Conservation (phyloP, 1,140 invertebrate species). For the Euwallacea similis region DNA sequence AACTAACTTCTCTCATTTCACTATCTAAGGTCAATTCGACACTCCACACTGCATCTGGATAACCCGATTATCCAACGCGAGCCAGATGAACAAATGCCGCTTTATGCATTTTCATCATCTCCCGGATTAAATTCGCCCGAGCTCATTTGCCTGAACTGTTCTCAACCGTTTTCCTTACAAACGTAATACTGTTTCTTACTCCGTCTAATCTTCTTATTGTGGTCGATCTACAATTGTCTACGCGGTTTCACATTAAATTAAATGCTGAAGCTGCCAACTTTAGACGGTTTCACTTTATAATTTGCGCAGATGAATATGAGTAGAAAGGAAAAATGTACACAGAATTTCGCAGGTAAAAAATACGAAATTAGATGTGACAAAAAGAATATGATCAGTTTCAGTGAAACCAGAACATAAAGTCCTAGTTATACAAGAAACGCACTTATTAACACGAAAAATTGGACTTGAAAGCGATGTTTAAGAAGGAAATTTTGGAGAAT, state of each 20-base stretch:
- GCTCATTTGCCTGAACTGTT: conserved; percentile 24
- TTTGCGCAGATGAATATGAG: too few relatives aligned
- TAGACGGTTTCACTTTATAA: too few relatives aligned
- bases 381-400: too few relatives aligned
- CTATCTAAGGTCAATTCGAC: background rate
- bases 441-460: too few relatives aligned
- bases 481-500: too few relatives aligned
- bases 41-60: background rate
- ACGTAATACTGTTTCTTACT: conserved; percentile 25
- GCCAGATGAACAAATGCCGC: conserved; percentile 23
- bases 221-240: conserved; percentile 17
- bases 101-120: conserved; percentile 29
- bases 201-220: conserved; percentile 17
- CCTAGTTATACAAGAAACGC: too few relatives aligned
- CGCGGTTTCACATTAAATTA: conserved; percentile 17
- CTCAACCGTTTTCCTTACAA: conserved; percentile 17
- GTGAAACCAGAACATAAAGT: too few relatives aligned
- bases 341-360: too few relatives aligned
- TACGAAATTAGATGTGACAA: too few relatives aligned
- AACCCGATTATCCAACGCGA: conserved; percentile 12
- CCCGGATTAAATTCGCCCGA: conserved; percentile 20
- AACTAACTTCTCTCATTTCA: background rate
- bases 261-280: background rate
- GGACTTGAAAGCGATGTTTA: too few relatives aligned
- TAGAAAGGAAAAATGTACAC: too few relatives aligned